Conservation (phyloP, 2,113 vertebrate genomes). For the Butorides virescens region DNA sequence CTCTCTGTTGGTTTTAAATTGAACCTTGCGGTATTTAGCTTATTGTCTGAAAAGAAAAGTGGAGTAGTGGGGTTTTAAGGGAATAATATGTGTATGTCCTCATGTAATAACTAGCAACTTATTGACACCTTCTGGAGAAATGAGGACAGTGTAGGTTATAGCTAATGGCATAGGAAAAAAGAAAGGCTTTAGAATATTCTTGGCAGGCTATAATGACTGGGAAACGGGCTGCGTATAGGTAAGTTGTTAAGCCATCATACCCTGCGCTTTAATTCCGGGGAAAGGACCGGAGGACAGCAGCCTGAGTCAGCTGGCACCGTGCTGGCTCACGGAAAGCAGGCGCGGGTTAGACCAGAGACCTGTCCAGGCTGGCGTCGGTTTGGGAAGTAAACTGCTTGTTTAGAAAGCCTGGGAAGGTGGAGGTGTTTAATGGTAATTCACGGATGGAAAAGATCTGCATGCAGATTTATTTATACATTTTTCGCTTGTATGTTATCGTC, state of each 20-base stretch:
- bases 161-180: not conserved
- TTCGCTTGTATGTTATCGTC: fast-evolving
- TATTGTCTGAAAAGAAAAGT: not conserved
- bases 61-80: not conserved
- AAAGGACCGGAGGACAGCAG: not conserved
- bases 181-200: not conserved
- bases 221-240: no score
- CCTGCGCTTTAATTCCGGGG: fast-evolving
- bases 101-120: not conserved
- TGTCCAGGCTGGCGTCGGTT: no score
- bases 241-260: fast-evolving
- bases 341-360: not conserved
- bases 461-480: fast-evolving
- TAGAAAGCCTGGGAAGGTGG: no score
- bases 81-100: not conserved
- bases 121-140: not conserved
- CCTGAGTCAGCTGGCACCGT: not conserved
- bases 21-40: fast-evolving
- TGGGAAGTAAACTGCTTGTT: not conserved
- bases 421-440: not conserved
- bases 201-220: not conserved
- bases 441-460: fast-evolving
- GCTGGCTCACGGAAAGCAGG: not conserved
- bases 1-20: not conserved
- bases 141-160: not conserved